Evolutionary conservation across 2,888 invertebrate species (phyloP), one percentile per base, ranked within the genome.

Genomic region (Lasioglossum lativentre): DNA sequence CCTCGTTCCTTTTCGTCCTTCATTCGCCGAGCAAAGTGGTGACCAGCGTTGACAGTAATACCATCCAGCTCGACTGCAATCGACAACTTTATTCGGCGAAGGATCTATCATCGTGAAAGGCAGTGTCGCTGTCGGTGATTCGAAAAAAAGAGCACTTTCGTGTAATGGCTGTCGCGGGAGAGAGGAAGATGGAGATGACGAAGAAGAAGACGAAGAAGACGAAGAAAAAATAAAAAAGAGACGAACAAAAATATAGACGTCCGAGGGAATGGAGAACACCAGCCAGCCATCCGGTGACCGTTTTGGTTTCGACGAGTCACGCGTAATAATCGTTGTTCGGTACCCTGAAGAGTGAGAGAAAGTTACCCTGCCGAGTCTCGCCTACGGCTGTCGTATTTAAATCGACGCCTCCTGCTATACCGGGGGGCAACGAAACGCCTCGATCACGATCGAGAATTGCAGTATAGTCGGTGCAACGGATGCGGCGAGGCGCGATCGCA

Each of bases 261-360:
- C 56, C 71, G 38, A 47, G 85, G 45, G 45, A 71, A 86, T 73
- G 80, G 82, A 85, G 86, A 88, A 86, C 85, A 71, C 34, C 70
- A 71, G 79, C 56, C 83, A 74, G 79, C 63, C 83, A 74, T 75
- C 73, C 77, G 85, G 81, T 72, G 78, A 86, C 73, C 85, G 82
- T 93, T 91, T 86, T 85, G 82, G 86, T 92, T 91, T 85, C 89
- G 89, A 89, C 91, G 92, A 93, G 92, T 93, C 93, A 93, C 91
- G 92, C 90, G 92, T 92, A 92, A 93, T 93, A 93, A 93, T 93
- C 92, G 90, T 92, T 92, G 89, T 91, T 92, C 88, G 90, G 89
- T 85, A 82, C 68, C 73, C 89, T 85, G 89, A 90, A 82, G 83
- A 90, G 86, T 78, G 85, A 92, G 93, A 93, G 93, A 93, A 93